Evolutionary conservation across 2,797 vertebrate genomes (phyloP).

Genomic region (Psittacula derbiana): DNA sequence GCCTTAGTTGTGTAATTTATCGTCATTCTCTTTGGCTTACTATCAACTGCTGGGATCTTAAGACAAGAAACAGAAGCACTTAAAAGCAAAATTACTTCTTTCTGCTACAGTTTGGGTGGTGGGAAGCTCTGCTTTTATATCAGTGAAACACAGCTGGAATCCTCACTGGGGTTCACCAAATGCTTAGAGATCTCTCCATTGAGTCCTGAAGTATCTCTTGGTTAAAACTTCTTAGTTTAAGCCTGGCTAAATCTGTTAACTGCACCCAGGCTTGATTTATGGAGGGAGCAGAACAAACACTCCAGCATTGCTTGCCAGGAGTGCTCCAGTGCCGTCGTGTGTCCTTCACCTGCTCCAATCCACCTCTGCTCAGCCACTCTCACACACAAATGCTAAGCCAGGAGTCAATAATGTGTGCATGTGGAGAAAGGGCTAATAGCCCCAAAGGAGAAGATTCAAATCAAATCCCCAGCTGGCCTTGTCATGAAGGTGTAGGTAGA

Average conservation of each 20-base stretch:
- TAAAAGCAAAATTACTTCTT: conserved; percentile 12
- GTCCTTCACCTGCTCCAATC: neutral
- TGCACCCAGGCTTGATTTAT: neutral
- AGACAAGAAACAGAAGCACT: conserved; percentile 20
- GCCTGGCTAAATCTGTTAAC: neutral
- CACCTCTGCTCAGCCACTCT: neutral
- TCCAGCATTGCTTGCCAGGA: neutral
- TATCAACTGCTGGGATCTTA: neutral
- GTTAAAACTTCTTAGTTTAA: neutral
- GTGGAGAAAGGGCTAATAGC: neutral
- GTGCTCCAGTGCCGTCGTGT: neutral
- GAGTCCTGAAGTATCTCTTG: neutral
- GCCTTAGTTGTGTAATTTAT: neutral
- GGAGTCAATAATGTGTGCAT: neutral
- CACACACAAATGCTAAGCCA: neutral
- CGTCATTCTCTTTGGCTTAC: neutral
- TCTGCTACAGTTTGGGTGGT: neutral
- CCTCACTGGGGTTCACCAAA: neutral
- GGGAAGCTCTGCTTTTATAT: neutral
- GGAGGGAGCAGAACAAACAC: neutral
- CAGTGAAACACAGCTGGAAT: neutral
- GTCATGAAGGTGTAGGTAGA: neutral
- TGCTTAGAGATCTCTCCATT: neutral
- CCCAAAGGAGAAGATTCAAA: neutral
- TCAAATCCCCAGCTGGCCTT: neutral